A percentile compares a stretch with the other conserved stretches of the same genome.
phyloP scores from a whole-genome alignment of 2,888 invertebrate genomes.

The Anoncus sp. region DNA sequence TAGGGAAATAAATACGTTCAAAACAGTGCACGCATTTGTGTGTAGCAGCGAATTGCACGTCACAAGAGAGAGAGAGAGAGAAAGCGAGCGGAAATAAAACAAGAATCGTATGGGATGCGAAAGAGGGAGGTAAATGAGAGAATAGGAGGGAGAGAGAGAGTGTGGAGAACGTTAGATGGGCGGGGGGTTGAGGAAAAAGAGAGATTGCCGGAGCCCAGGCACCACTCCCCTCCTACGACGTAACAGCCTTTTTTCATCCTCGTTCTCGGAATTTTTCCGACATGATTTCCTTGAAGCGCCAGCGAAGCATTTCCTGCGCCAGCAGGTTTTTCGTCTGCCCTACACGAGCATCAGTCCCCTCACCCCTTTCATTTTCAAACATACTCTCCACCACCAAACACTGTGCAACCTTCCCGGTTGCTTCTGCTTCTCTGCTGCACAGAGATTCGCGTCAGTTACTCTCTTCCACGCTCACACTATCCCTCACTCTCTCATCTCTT shows the following conservation, averaged over 20 bases:
- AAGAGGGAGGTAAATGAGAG: conserved; percentile 14
- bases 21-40: conserved; percentile 18
- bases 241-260: conserved; percentile 58
- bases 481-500: conserved; percentile 27
- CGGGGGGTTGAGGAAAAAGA: conserved; percentile 33
- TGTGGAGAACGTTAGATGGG: too few species aligned
- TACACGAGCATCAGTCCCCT: conserved; percentile 42
- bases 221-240: conserved; percentile 11
- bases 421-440: conserved; percentile 64
- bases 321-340: conserved; percentile 78
- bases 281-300: conserved; percentile 74
- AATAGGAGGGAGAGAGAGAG: conserved; percentile 8
- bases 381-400: conserved; percentile 10
- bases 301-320: conserved; percentile 76
- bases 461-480: conserved; percentile 39
- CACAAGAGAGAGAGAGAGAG: conserved; percentile 12
- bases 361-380: conserved; percentile 10
- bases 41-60: conserved; percentile 45
- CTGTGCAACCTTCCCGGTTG: conserved; percentile 30
- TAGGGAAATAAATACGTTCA: conserved; percentile 2
- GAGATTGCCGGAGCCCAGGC: conserved; percentile 47
- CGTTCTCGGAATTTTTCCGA: conserved; percentile 64
- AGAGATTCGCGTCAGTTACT: conserved; percentile 76
- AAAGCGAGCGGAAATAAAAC: conserved; percentile 6
- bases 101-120: conserved; percentile 2